Evolutionary conservation across 2,888 invertebrate genomes (phyloP).

Genomic region (Drosophila gaucha): DNA sequence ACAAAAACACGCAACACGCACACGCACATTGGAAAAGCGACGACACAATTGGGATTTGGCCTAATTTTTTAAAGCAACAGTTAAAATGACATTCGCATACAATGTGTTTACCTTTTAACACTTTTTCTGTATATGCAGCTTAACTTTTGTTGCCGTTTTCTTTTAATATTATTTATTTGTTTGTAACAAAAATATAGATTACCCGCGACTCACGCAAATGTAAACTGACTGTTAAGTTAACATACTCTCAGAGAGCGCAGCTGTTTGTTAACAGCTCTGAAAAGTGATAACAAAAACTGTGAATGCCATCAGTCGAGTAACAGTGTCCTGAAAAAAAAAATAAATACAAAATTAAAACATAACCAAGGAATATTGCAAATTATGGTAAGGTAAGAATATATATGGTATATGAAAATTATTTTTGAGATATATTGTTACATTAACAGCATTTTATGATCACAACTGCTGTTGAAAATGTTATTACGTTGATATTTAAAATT

Average conservation of each 20-base stretch:
- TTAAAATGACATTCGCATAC: constrained; percentile 5
- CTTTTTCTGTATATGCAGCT: not conserved
- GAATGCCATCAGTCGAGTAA: not conserved
- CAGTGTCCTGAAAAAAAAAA: not conserved
- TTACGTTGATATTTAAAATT: not conserved
- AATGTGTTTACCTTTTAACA: constrained; percentile 20
- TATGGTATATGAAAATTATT: too few species aligned
- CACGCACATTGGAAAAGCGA: constrained; percentile 45
- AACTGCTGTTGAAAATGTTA: constrained; percentile 7
- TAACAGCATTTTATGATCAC: not conserved
- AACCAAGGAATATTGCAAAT: too few species aligned
- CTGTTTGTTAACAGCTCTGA: constrained; percentile 27
- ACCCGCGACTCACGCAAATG: constrained; percentile 27
- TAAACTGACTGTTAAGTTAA: constrained; percentile 14
- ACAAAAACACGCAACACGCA: constrained; percentile 7
- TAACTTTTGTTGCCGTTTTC: constrained; percentile 4
- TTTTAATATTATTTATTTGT: constrained; percentile 3
- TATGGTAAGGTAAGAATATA: too few species aligned
- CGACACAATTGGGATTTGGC: constrained; percentile 48
- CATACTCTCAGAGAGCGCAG: constrained; percentile 18
- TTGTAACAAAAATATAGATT: constrained; percentile 38
- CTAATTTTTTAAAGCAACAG: constrained; percentile 36
- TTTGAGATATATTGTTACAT: too few species aligned
- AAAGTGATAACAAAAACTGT: constrained; percentile 7
- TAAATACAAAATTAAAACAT: not conserved